Conservation (phyloP, 2,113 vertebrate genomes). For the Sus scrofa region DNA sequence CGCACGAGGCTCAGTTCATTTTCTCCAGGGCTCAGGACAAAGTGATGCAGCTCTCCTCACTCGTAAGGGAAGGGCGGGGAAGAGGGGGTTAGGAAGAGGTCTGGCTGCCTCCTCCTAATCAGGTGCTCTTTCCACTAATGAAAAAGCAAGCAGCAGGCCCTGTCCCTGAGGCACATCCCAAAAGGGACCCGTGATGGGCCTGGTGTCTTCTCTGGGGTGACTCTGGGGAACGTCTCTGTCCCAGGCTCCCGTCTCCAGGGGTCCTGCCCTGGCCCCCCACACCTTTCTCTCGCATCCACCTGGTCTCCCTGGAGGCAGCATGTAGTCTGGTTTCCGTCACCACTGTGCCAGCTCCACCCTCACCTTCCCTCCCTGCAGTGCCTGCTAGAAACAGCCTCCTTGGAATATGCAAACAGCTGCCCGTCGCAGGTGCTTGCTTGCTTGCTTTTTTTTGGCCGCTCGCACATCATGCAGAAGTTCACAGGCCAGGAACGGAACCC, state of each 20-base stretch:
- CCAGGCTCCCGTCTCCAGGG: background rate
- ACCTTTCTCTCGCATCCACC: background rate
- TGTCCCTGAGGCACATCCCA: background rate
- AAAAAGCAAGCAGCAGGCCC: background rate
- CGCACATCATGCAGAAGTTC: too few relatives aligned
- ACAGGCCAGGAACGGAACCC: too few relatives aligned
- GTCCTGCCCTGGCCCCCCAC: background rate
- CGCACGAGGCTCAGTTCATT: background rate
- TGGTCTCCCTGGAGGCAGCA: background rate
- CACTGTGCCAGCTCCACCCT: background rate
- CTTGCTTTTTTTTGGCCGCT: too few relatives aligned
- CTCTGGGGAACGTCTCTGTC: background rate
- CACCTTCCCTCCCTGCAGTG: background rate
- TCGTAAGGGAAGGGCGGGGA: background rate
- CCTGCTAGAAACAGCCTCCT: background rate
- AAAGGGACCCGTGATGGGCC: background rate
- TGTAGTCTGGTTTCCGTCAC: background rate
- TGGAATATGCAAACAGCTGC: background rate
- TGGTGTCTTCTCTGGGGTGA: background rate
- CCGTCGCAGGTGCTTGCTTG: too few relatives aligned
- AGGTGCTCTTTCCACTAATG: slow-evolving; percentile 28
- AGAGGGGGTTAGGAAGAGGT: background rate
- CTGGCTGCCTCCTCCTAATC: background rate
- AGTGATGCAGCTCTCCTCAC: background rate
- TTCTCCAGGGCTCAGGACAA: background rate